These are phyloP conservation scores for Lynx canadensis DNA, from an alignment of 2,113 vertebrate genomes.

Conservation along the genomic window DNA sequence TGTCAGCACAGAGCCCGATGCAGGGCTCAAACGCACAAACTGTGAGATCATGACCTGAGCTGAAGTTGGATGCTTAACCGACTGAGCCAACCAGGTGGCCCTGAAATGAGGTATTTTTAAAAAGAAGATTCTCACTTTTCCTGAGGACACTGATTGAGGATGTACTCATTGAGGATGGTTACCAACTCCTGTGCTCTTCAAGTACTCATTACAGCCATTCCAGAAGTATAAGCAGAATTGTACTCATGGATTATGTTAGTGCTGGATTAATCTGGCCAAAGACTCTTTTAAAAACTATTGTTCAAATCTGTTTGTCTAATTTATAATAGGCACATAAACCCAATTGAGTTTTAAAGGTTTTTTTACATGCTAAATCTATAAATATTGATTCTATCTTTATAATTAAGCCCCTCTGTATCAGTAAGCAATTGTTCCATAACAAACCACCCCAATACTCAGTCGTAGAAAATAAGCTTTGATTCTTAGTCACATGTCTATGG, in stretches of 20 bases:
- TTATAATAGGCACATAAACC: background rate
- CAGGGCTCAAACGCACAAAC: no score
- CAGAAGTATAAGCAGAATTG: background rate
- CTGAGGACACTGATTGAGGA: background rate
- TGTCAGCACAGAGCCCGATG: no score
- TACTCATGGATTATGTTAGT: background rate
- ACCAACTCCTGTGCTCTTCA: background rate
- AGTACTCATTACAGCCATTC: background rate
- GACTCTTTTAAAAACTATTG: background rate
- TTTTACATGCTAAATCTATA: slow-evolving; percentile 7
- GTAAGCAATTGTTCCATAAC: background rate
- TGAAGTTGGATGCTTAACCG: no score
- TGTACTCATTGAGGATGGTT: background rate
- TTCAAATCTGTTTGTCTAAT: background rate
- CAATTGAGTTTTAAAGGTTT: slow-evolving; percentile 22
- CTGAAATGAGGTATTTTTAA: background rate
- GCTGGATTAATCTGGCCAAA: background rate
- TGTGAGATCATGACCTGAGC: no score
- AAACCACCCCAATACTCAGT: background rate
- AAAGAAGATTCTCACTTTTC: background rate
- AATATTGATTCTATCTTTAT: background rate
- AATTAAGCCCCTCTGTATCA: background rate
- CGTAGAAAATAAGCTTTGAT: background rate
- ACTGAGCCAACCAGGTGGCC: no score
- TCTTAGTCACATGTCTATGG: background rate